Evolutionary conservation across 2,888 invertebrate genomes (phyloP).

Genomic region (Zonitis immaculata): DNA sequence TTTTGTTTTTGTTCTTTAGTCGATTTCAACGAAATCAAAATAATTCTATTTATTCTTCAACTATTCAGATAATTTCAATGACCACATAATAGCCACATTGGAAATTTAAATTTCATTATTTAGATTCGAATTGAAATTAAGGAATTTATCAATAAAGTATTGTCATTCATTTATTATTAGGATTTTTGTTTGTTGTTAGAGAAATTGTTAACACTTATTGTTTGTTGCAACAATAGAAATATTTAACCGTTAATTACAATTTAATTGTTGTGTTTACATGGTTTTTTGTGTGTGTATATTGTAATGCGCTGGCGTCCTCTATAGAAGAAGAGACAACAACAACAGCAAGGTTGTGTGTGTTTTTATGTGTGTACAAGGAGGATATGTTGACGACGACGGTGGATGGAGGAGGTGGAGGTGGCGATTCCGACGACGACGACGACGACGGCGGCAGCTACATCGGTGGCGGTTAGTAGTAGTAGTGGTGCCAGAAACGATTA

Average conservation of each 20-base stretch:
- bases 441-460: background rate
- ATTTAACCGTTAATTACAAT: background rate
- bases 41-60: too few species aligned
- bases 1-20: too few species aligned
- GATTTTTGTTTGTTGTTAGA: background rate
- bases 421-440: background rate
- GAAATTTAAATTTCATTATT: too few species aligned
- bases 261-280: background rate
- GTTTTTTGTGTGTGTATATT: background rate
- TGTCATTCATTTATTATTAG: background rate
- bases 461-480: background rate
- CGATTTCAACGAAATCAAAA: too few species aligned
- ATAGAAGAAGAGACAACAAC: conserved; percentile 13
- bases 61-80: too few species aligned
- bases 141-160: background rate
- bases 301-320: background rate
- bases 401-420: too few species aligned
- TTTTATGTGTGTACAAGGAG: background rate
- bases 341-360: conserved; percentile 6
- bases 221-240: background rate
- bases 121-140: background rate
- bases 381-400: background rate
- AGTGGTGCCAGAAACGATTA: background rate
- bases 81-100: too few species aligned
- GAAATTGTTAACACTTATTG: background rate